Percentiles rank a stretch among this genome's conserved stretches.
These are phyloP conservation scores for Indicator maculatus DNA, from an alignment of 2,113 vertebrate species.

Conservation along the genomic window DNA sequence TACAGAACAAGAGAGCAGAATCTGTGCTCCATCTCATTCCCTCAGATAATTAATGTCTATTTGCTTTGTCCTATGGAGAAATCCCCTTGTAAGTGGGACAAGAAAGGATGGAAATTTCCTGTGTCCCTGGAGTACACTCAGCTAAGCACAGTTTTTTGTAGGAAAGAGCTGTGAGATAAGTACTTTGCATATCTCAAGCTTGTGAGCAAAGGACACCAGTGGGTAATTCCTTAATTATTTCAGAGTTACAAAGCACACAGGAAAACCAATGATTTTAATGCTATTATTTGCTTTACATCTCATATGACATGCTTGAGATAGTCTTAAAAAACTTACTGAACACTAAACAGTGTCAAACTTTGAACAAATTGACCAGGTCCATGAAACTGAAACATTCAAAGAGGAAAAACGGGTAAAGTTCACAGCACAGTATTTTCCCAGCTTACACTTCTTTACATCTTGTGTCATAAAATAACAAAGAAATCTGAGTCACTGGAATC, in stretches of 20 bases:
- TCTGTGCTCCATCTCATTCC: not conserved
- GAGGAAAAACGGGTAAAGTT: conserved; percentile 64
- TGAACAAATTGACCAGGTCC: not conserved
- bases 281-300: not conserved
- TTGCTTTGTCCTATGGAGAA: not conserved
- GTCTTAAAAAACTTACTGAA: not conserved
- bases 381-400: not conserved
- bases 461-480: conserved; percentile 71
- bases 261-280: not conserved
- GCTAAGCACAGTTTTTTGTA: not conserved
- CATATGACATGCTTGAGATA: not conserved
- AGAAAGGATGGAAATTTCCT: not conserved
- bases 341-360: not conserved
- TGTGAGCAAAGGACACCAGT: not conserved
- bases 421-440: conserved; percentile 67
- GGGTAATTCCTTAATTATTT: conserved; percentile 1
- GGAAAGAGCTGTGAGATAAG: not conserved
- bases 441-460: conserved; percentile 72
- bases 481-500: conserved; percentile 62
- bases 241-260: not conserved
- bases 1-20: not conserved
- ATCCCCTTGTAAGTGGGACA: not conserved
- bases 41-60: not conserved
- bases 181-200: not conserved
- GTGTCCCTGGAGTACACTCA: not conserved